Evolutionary conservation across 2,113 vertebrate species (phyloP).

Genomic region (Hippoglossus stenolepis): DNA sequence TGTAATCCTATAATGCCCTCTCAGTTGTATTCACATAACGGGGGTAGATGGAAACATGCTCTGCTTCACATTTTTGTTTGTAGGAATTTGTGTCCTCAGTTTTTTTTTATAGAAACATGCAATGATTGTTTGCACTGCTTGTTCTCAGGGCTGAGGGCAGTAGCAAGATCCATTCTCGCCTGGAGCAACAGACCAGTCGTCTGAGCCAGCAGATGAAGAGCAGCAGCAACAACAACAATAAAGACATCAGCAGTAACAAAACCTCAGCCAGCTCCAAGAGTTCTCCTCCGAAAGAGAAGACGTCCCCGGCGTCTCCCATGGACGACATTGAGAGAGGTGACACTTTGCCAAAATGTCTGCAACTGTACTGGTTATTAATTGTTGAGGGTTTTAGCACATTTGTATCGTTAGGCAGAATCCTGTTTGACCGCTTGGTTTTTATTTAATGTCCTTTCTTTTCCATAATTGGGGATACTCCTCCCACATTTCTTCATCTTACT

Average conservation of each 20-base stretch:
- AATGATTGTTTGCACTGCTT: neutral
- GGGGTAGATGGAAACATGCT: neutral
- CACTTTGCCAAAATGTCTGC: neutral
- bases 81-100: neutral
- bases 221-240: slow-evolving; percentile 73
- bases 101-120: neutral
- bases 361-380: neutral
- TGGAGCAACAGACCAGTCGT: slow-evolving; percentile 84
- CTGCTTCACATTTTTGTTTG: neutral
- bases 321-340: slow-evolving; percentile 97
- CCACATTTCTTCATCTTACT: neutral
- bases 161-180: slow-evolving; percentile 92
- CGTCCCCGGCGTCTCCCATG: slow-evolving; percentile 89
- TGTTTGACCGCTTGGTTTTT: neutral
- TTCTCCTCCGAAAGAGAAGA: slow-evolving; percentile 86
- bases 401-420: neutral
- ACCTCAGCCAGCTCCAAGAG: slow-evolving; percentile 82
- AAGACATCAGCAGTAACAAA: slow-evolving; percentile 80
- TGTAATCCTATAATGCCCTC: neutral
- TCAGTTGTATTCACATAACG: neutral
- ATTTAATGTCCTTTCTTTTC: neutral
- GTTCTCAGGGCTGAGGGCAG: slow-evolving; percentile 91
- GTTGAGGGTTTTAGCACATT: neutral
- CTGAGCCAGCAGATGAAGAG: slow-evolving; percentile 85
- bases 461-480: neutral